phyloP scores from a whole-genome alignment of 2,797 vertebrate genomes.

The Masticophis lateralis region DNA sequence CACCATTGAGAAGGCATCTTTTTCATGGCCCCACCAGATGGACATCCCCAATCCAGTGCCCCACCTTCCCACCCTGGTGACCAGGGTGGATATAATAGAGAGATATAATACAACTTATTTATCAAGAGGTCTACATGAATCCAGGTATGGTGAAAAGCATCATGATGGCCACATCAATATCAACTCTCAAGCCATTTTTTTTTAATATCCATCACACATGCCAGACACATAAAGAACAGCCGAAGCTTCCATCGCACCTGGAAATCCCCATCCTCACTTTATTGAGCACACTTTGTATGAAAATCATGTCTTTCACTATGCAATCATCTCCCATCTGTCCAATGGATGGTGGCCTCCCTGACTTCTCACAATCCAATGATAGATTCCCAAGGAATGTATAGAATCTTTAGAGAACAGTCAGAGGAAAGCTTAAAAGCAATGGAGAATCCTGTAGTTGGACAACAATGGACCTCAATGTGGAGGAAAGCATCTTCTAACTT shows the following conservation, averaged over 20 bases:
- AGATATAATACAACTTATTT: not conserved
- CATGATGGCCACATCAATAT: not conserved
- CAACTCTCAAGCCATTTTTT: not conserved
- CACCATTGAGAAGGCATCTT: not conserved
- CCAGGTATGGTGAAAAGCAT: not conserved
- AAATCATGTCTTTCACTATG: not conserved
- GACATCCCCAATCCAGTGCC: not conserved
- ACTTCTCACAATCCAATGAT: not conserved
- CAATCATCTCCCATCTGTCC: not conserved
- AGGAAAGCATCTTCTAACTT: not conserved
- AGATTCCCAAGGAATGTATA: not conserved
- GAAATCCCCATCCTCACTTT: not conserved
- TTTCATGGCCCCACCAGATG: not conserved
- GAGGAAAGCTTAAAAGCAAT: not conserved
- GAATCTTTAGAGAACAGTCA: not conserved
- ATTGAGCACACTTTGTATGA: not conserved
- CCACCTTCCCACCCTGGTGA: not conserved
- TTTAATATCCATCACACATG: not conserved
- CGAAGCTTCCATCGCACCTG: not conserved
- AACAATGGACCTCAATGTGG: not conserved
- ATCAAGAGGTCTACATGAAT: not conserved
- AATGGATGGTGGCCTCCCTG: not conserved
- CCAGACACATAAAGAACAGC: not conserved
- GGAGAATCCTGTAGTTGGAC: not conserved
- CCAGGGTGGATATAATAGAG: not conserved